Conservation (phyloP, 1,140 invertebrate species). For the Monochamus saltuarius region DNA sequence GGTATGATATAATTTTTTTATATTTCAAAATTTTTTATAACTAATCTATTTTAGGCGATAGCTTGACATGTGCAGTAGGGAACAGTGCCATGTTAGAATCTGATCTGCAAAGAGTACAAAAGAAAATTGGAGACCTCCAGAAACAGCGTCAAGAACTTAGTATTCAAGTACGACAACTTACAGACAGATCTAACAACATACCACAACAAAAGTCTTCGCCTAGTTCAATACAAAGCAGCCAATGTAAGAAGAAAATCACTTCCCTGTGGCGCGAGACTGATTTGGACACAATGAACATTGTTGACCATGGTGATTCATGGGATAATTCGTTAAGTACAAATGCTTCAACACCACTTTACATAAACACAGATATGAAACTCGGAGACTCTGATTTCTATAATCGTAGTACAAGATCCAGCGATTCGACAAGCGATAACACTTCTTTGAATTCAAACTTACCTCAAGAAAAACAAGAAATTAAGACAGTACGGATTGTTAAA, state of each 20-base stretch:
- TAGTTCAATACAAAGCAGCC: constrained; percentile 1
- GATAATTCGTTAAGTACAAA: constrained; percentile 26
- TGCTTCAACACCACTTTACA: constrained; percentile 39
- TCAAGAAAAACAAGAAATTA: constrained; percentile 84
- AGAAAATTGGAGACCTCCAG: constrained; percentile 80
- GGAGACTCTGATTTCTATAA: constrained; percentile 34
- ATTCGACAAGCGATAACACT: constrained; percentile 44
- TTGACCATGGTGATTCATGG: constrained; percentile 58
- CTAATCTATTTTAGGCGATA: constrained; percentile 45
- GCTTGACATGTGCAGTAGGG: constrained; percentile 45
- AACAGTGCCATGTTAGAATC: constrained; percentile 46
- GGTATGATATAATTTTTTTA: constrained; percentile 32
- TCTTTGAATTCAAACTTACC: constrained; percentile 33
- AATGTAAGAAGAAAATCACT: constrained; percentile 39
- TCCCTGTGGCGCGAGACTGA: constrained; percentile 86
- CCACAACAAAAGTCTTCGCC: constrained; percentile 53
- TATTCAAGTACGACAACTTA: constrained; percentile 76
- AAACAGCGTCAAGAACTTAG: constrained; percentile 80
- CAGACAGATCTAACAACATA: constrained; percentile 68
- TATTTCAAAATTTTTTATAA: constrained; percentile 5
- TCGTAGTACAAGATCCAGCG: constrained; percentile 36
- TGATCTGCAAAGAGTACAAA: constrained; percentile 79
- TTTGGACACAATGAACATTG: constrained; percentile 73
- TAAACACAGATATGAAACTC: constrained; percentile 42
- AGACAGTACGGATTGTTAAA: constrained; percentile 92